Percentiles rank a stretch among this genome's conserved stretches.
Conservation (phyloP, 2,113 vertebrate species). For the Monopterus albus region DNA sequence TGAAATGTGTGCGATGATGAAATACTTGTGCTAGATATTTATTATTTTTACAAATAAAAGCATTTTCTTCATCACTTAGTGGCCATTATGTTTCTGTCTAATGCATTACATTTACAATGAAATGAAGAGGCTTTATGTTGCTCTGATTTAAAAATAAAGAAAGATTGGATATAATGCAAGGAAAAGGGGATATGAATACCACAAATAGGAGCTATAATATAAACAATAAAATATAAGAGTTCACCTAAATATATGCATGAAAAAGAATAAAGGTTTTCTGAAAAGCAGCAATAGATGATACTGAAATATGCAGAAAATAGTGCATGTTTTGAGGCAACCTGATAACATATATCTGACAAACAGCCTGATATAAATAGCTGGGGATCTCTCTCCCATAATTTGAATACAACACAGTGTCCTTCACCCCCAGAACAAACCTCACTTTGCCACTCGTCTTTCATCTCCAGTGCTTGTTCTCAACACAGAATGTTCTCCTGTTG, state of each 20-base stretch:
- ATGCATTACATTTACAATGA: too few relatives aligned
- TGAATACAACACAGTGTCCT: constrained; percentile 14
- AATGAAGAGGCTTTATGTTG: too few relatives aligned
- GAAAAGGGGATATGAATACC: neutral
- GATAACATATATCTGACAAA: neutral
- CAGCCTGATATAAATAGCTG: constrained; percentile 24
- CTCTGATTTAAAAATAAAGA: too few relatives aligned
- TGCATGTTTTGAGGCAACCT: neutral
- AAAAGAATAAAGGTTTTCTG: neutral
- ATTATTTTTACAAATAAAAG: constrained; percentile 71
- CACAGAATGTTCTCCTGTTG: constrained; percentile 13
- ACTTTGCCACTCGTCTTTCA: constrained; percentile 30
- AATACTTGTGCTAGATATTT: constrained; percentile 48
- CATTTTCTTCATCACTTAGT: neutral
- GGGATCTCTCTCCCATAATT: constrained; percentile 5
- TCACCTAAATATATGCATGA: neutral
- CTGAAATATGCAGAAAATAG: neutral
- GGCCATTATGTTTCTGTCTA: neutral
- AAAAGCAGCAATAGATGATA: too few relatives aligned
- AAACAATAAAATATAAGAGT: neutral
- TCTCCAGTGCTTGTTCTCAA: constrained; percentile 22
- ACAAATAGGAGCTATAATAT: neutral
- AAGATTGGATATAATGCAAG: neutral
- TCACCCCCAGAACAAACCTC: constrained; percentile 17
- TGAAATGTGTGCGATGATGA: constrained; percentile 45